Conservation (phyloP, 92 coral and sea anemone genomes). For the Paragorgia papillata region DNA sequence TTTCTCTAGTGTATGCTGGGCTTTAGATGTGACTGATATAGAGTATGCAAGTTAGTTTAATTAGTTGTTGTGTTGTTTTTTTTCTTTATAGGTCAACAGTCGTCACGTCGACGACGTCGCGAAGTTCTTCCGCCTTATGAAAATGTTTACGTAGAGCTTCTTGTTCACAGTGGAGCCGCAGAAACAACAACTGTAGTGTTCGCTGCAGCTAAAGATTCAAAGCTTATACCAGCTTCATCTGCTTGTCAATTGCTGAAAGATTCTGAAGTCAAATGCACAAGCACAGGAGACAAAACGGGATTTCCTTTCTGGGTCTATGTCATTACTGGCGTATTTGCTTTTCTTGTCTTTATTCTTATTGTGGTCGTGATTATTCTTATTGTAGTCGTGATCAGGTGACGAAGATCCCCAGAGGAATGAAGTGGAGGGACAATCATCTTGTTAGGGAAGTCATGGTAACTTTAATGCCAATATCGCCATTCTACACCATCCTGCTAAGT, state of each 20-base stretch:
- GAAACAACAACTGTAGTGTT: background rate
- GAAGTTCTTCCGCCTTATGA: background rate
- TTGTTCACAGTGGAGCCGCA: background rate
- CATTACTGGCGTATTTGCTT: background rate
- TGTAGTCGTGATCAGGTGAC: background rate
- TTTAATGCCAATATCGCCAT: background rate
- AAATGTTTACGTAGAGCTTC: background rate
- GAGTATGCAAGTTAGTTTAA: too few species aligned
- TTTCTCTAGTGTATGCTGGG: too few species aligned
- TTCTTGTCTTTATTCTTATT: background rate
- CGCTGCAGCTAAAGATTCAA: background rate
- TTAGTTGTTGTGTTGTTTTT: too few species aligned
- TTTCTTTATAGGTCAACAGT: background rate
- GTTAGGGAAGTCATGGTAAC: conserved; percentile 4
- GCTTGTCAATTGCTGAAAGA: background rate
- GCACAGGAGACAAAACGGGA: background rate
- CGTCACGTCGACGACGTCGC: background rate
- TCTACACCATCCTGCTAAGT: too few species aligned
- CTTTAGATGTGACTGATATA: too few species aligned
- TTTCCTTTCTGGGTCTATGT: background rate
- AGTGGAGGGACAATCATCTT: background rate
- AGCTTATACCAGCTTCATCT: background rate
- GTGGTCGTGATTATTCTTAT: background rate
- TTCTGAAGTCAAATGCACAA: background rate
- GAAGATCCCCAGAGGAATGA: background rate